Percentiles rank a stretch among this genome's conserved stretches.
These are phyloP conservation scores for Hydrophis major DNA, from an alignment of 2,797 vertebrate genomes.

Conservation along the genomic window DNA sequence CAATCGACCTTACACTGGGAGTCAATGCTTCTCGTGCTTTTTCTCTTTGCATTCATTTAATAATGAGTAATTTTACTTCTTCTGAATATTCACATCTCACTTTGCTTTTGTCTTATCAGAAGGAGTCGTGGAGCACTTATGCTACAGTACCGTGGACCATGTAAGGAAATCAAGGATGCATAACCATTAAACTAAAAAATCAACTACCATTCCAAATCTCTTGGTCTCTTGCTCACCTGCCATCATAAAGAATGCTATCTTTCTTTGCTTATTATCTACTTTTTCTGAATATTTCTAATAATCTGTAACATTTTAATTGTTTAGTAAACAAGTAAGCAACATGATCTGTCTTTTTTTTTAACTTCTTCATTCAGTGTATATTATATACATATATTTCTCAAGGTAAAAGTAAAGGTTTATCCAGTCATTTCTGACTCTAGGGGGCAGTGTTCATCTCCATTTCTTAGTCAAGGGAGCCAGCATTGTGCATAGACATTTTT, in stretches of 20 bases:
- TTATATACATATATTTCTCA: neutral
- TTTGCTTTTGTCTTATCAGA: constrained; percentile 1
- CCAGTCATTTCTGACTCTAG: too few species aligned
- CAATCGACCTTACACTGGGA: neutral
- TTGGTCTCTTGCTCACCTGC: neutral
- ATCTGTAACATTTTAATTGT: neutral
- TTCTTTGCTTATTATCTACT: neutral
- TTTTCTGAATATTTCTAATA: accelerated
- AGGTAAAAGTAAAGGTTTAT: too few species aligned
- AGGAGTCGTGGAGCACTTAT: neutral
- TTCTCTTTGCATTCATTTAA: neutral
- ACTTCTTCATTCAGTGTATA: neutral
- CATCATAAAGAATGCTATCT: neutral
- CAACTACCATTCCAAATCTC: neutral
- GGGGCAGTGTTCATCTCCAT: too few species aligned
- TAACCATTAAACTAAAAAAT: neutral
- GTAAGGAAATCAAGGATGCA: neutral
- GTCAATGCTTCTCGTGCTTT: neutral
- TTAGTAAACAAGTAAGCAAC: neutral
- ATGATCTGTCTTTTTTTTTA: neutral
- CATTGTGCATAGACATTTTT: too few species aligned
- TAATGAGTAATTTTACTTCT: neutral
- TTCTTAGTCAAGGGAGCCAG: too few species aligned
- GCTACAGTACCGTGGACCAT: neutral
- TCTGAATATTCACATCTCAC: neutral